Base-by-base conservation (phyloP, 2,888 invertebrate species). In the Seira ritae region DNA sequence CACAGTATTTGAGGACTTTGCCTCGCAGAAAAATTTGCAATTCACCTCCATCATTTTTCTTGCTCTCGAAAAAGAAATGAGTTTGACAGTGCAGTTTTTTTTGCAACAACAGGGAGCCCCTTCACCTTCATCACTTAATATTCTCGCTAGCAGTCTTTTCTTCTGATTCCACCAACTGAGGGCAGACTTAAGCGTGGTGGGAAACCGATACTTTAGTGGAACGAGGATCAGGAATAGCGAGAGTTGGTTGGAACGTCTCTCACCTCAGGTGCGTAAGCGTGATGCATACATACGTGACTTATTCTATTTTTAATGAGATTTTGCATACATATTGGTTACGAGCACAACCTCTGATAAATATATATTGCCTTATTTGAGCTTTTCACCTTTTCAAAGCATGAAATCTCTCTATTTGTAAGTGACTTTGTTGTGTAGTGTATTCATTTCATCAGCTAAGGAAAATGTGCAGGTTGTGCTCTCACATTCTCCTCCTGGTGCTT, bases 231-330 rank as follows among this genome's bases (percentile, higher is more conserved):
- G 8, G 31, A 8, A 31, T 31, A 4, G 31, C 31, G 31, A 31
- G 8, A 31, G 31, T 31, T 31, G 31, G 31, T 4, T 8, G 55
- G 55, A 55, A 55, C 15, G 55, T 55, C 55, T 31, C 31, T 55
- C 17, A 55, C 15, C 55, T 55, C 55, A 55, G 15, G 55, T 55
- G 55, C 55, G n/a, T 55, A 55, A 55, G 17, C 55, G 55, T 55
- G 17, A 55, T 55, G 17, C 15, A 55, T 55, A 8, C 55, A 1
- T 17, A 71, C 23, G 55, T 55, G 71, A 55, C 19, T 20, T 55
- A 71, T 71, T 71, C 22, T 23, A 71, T 71, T 71, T 71, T 70
- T 71, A 10, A 71, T 71, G 22, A 55, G 55, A 71, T 66, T 66
- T 55, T 71, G 71, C 71, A 71, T 71, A 70, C 31, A 31, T 31